Base-by-base conservation (phyloP, 2,888 invertebrate species). In the Dinocampus coccinellae region DNA sequence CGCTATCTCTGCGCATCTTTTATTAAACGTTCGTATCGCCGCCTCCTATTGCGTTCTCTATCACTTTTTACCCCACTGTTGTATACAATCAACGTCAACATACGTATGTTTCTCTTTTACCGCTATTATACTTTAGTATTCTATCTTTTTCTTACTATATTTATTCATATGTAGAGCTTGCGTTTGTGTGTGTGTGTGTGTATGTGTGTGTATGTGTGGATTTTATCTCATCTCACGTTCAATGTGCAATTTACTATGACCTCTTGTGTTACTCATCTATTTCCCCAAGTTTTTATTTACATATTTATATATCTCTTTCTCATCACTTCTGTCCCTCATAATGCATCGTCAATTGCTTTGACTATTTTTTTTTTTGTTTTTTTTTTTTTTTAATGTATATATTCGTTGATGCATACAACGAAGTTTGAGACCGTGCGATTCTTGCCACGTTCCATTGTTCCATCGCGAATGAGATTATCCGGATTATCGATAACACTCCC, bases 1-100 rank as follows among this genome's bases (percentile, higher is more conserved):
- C 87, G 87, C 87, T 87, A 87, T 87, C 87, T 87, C 87, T 85
- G 87, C 87, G 85, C 87, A 87, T 87, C 87, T 87, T 87, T 87
- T 87, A 87, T 87, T 87, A 87, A 87, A 85, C 85, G 84, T 82
- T 85, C 81, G 83, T 82, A 83, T 82, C 82, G 80, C 81, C 83
- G 78, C 81, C 81, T 77, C 72, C 71, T 70, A 72, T 61, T 68
- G 62, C 70, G 68, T 52, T 68, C 70, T 22, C 52, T 36, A n/a
- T n/a, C 53, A 36, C 61, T 68, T 39, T 57, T 72, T 57, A 73
- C 36, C 75, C 62, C 71, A 64, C 57, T 66, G 64, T 68, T 72
- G 71, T 74, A 29, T 71, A 74, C 77, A 70, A 74, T 74, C 70
- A 75, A 62, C 73, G 65, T 53, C 69, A 64, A 29, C 66, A 64